Conservation (phyloP, 1,140 invertebrate species). For the Procambarus virginalis region DNA sequence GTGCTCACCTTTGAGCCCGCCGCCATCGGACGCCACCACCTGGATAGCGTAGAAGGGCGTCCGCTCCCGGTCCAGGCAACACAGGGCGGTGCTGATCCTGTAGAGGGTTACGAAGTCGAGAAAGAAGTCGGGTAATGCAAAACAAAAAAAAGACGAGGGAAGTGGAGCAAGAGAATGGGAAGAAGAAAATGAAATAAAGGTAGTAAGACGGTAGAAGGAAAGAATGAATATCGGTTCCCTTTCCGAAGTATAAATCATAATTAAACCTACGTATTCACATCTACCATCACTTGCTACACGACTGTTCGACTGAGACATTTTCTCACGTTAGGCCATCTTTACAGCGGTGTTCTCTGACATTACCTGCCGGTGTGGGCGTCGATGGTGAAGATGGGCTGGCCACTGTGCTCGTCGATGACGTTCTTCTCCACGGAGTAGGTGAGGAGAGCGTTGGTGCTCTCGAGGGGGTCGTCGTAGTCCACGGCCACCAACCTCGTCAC, state of each 20-base stretch:
- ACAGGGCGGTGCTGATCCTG: constrained; percentile 35
- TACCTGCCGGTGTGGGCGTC: constrained; percentile 44
- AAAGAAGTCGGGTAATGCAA: not conserved
- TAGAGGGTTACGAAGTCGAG: too few relatives aligned
- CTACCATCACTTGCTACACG: too few relatives aligned
- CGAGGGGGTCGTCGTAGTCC: constrained; percentile 45
- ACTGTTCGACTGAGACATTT: too few relatives aligned
- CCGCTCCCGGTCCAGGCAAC: constrained; percentile 38
- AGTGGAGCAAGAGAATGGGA: not conserved
- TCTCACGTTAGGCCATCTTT: too few relatives aligned
- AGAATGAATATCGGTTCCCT: too few relatives aligned
- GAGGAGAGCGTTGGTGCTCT: constrained; percentile 44
- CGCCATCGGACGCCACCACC: constrained; percentile 45
- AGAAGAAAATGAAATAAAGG: not conserved
- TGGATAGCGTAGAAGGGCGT: constrained; percentile 47
- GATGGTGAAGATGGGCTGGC: constrained; percentile 51
- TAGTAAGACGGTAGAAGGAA: not conserved
- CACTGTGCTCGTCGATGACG: constrained; percentile 42
- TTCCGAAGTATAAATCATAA: too few relatives aligned
- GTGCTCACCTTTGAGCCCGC: constrained; percentile 42
- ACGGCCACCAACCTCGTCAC: constrained; percentile 29
- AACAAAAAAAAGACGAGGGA: not conserved
- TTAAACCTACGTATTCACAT: too few relatives aligned
- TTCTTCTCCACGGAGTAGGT: constrained; percentile 54
- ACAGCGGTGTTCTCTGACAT: not conserved